Conservation (phyloP, 2,797 vertebrate genomes). For the Platyrinchus mystaceus region DNA sequence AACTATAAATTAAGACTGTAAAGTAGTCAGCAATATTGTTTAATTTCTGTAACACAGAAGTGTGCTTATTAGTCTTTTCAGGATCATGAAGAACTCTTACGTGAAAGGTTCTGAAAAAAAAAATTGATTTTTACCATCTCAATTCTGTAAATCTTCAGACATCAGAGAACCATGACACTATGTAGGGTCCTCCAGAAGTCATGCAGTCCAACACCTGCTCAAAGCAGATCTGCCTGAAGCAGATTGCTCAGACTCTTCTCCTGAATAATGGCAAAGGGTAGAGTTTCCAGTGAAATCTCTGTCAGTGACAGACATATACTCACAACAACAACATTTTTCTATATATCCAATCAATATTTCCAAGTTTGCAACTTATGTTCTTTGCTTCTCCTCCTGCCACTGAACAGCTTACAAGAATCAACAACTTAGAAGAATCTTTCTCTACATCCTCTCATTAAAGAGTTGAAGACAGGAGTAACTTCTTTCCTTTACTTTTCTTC, state of each 20-base stretch:
- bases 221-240: background rate
- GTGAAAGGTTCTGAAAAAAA: background rate
- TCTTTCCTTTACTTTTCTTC: background rate
- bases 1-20: background rate
- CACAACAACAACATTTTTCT: rapidly evolving
- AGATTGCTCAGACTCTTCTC: background rate
- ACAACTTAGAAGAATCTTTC: background rate
- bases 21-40: background rate
- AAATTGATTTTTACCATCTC: background rate
- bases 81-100: background rate
- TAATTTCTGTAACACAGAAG: background rate
- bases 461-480: background rate
- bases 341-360: background rate
- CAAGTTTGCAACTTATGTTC: background rate
- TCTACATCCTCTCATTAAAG: background rate
- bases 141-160: background rate
- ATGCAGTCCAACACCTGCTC: background rate
- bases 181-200: background rate
- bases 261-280: background rate
- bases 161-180: background rate
- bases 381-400: background rate
- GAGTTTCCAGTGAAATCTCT: background rate
- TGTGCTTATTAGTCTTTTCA: background rate
- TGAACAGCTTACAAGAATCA: background rate
- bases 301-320: background rate